Conservation (phyloP, 2,113 vertebrate species). For the Smithornis capensis region DNA sequence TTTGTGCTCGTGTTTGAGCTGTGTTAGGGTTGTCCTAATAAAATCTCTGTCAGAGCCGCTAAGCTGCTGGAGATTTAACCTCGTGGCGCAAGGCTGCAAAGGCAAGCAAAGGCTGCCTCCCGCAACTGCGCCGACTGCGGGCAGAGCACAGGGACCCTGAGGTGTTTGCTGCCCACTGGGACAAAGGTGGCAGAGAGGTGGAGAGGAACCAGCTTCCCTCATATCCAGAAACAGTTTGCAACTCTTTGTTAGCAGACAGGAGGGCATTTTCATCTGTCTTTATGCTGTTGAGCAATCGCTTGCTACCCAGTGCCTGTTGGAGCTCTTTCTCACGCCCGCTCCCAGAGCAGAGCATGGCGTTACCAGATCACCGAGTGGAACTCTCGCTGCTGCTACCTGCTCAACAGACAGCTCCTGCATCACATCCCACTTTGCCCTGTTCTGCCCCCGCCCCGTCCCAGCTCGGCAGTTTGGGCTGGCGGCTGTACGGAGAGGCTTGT, state of each 20-base stretch:
- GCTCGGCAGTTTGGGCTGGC: background rate
- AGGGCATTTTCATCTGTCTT: background rate
- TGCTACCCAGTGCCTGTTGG: background rate
- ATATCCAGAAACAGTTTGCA: background rate
- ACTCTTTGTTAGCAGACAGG: background rate
- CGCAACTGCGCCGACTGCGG: fast-evolving
- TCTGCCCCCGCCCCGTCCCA: background rate
- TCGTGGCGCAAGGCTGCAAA: background rate
- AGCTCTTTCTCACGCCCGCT: fast-evolving
- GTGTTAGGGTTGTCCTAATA: background rate
- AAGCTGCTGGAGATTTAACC: background rate
- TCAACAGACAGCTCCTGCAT: background rate
- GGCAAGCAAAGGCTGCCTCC: background rate
- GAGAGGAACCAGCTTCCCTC: background rate
- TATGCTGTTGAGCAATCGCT: background rate
- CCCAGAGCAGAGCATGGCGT: background rate
- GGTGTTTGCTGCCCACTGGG: background rate
- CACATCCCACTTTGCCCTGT: background rate
- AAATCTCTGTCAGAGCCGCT: background rate
- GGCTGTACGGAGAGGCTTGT: background rate
- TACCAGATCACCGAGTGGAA: fast-evolving
- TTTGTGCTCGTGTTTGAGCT: background rate
- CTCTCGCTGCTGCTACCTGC: background rate
- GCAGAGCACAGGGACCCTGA: background rate
- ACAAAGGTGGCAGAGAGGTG: background rate